Evolutionary conservation across 2,113 vertebrate species (phyloP).

Genomic region (Datnioides undecimradiatus): DNA sequence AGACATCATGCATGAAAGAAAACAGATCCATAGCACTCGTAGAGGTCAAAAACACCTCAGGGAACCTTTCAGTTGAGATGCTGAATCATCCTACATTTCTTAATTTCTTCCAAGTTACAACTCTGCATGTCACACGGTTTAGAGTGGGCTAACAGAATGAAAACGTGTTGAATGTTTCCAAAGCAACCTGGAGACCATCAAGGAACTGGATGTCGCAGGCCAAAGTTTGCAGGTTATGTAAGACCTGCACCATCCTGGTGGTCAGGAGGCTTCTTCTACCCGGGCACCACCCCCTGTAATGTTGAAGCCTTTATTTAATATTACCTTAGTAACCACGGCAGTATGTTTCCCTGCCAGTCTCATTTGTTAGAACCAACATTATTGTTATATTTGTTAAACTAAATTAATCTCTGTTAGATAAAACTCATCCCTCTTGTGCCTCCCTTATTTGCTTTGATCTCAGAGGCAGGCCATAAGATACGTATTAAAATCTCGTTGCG

Average conservation of each 20-base stretch:
- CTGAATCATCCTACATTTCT: background rate
- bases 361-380: background rate
- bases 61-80: background rate
- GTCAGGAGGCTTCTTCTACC: background rate
- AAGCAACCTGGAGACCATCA: too few relatives aligned
- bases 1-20: too few relatives aligned
- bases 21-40: background rate
- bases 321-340: too few relatives aligned
- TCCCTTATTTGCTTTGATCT: background rate
- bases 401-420: background rate
- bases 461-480: background rate
- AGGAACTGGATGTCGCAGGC: too few relatives aligned
- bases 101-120: too few relatives aligned
- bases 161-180: too few relatives aligned
- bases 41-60: background rate
- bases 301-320: background rate
- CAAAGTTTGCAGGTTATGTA: too few relatives aligned
- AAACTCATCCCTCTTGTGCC: background rate
- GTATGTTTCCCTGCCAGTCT: background rate
- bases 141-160: too few relatives aligned
- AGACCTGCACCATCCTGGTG: too few relatives aligned
- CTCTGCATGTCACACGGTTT: too few relatives aligned
- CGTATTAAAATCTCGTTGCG: too few relatives aligned
- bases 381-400: background rate
- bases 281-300: background rate